Conservation (phyloP, 2,113 vertebrate species). For the Donacobius atricapilla region DNA sequence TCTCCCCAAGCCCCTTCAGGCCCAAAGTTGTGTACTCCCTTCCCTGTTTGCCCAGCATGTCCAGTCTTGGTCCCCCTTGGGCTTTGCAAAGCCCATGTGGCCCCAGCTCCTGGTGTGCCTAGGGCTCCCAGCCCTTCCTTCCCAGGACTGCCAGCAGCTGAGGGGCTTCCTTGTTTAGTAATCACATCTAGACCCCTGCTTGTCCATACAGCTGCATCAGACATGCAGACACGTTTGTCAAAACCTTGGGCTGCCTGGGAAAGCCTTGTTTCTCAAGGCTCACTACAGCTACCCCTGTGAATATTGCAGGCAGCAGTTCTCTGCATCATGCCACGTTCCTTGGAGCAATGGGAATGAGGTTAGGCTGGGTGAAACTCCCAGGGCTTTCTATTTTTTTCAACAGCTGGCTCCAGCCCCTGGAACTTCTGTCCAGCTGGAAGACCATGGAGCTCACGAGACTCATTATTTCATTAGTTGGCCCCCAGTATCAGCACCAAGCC, state of each 20-base stretch:
- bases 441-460: background rate
- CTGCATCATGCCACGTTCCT: rapidly evolving
- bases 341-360: background rate
- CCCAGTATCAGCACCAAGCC: background rate
- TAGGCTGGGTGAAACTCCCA: constrained; percentile 47
- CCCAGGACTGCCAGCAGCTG: background rate
- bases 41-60: background rate
- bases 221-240: background rate
- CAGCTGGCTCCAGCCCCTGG: background rate
- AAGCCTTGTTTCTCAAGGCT: background rate
- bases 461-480: background rate
- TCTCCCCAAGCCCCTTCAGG: background rate
- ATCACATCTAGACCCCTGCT: background rate
- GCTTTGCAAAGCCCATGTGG: rapidly evolving
- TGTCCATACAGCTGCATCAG: constrained; percentile 16
- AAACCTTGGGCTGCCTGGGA: background rate
- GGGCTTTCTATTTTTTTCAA: background rate
- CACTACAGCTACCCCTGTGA: background rate
- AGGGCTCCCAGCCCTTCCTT: background rate
- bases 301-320: background rate
- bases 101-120: background rate
- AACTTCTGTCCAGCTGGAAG: constrained; percentile 9
- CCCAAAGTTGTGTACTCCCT: background rate
- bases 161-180: background rate
- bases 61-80: background rate